phyloP scores from a whole-genome alignment of 30 jellyfish, hydroid and myxozoan genomes.

The Pseudorhiza aurosa region DNA sequence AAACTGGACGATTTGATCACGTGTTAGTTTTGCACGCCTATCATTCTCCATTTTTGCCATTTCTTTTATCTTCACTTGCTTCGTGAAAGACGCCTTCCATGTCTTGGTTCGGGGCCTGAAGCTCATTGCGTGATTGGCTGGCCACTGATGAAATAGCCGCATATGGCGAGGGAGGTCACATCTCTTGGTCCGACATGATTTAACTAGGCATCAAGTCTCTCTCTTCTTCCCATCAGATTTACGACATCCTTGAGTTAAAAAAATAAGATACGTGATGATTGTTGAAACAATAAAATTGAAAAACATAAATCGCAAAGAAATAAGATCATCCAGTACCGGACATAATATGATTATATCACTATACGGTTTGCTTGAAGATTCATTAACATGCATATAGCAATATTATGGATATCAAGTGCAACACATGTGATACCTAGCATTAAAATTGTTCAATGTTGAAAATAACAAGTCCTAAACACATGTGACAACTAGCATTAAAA shows the following conservation, averaged over 20 bases:
- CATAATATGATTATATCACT: not conserved
- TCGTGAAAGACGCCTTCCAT: slow-evolving; percentile 28
- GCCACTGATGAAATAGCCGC: slow-evolving; percentile 37
- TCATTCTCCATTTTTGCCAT: slow-evolving; percentile 45
- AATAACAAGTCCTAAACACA: no score
- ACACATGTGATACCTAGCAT: not conserved
- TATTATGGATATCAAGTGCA: not conserved
- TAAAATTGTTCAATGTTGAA: not conserved
- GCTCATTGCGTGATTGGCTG: slow-evolving; percentile 1
- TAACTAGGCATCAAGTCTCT: slow-evolving; percentile 33
- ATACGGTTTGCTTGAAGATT: not conserved
- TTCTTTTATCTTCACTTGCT: slow-evolving; percentile 27
- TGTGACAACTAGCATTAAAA: not conserved
- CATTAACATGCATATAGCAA: not conserved
- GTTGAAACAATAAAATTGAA: no score
- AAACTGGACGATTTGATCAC: slow-evolving; percentile 4
- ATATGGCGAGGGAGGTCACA: slow-evolving; percentile 51
- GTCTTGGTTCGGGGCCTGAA: slow-evolving; percentile 8
- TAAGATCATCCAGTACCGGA: not conserved
- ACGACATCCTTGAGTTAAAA: not conserved
- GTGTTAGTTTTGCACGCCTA: slow-evolving; percentile 21
- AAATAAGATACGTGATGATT: no score
- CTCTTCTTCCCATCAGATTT: not conserved
- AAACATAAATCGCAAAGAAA: not conserved
- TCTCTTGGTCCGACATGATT: slow-evolving; percentile 23